These are phyloP conservation scores for Hydra vulgaris DNA, from an alignment of 30 jellyfish, hydroid and myxozoan genomes.

Conservation along the genomic window DNA sequence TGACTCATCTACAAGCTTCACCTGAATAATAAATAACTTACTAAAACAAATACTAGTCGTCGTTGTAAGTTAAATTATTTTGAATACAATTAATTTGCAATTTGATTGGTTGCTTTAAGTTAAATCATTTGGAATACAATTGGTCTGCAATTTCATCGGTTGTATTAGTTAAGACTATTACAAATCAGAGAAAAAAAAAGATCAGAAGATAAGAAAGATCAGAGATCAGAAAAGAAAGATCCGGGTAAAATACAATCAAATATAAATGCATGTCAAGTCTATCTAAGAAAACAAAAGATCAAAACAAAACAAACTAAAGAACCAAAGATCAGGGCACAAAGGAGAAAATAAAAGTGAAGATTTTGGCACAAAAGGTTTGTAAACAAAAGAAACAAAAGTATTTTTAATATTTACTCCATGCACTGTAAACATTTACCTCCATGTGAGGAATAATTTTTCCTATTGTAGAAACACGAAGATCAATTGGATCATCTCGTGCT, in stretches of 20 bases:
- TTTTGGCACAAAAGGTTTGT: neutral
- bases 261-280: too few species aligned
- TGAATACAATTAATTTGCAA: neutral
- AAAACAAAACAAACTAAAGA: too few species aligned
- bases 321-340: too few species aligned
- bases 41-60: neutral
- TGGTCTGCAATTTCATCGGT: too few species aligned
- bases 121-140: too few species aligned
- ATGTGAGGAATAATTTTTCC: conserved; percentile 65
- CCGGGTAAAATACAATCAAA: too few species aligned
- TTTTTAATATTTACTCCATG: neutral
- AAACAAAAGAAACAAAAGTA: neutral
- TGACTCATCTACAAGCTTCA: conserved; percentile 46
- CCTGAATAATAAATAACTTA: conserved; percentile 17
- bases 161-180: too few species aligned
- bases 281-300: too few species aligned
- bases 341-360: neutral
- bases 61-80: neutral
- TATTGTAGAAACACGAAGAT: conserved; percentile 66
- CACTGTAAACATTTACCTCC: conserved; percentile 37
- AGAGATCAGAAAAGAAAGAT: too few species aligned
- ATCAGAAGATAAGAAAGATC: too few species aligned
- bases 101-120: too few species aligned
- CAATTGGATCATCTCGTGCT: conserved; percentile 43
- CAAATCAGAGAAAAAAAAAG: too few species aligned